Base-by-base conservation (phyloP, 1,140 invertebrate genomes). In the Batillaria attramentaria region DNA sequence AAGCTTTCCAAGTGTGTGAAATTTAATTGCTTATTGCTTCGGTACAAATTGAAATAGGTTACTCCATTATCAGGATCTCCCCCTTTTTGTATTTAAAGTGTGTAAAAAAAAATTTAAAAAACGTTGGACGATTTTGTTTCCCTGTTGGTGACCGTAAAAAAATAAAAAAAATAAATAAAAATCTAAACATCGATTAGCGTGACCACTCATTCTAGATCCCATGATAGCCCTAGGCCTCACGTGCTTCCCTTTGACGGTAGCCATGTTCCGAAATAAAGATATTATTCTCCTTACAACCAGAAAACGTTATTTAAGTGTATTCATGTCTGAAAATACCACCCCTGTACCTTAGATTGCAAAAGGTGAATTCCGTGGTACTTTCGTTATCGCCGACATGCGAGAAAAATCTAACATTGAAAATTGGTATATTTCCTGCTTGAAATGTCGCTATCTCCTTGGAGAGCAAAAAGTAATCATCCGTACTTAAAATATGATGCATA, bases 331-430 rank as follows among this genome's bases (percentile, higher is more conserved):
- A n/a, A 20, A n/a, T 20, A 28, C 31, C 57, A 6, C 57, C 57
- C 24, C 24, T 60, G 5, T 60, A 4, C 50, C 50, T 42, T 39
- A 73, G 18, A 54, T 42, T 33, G 42, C 31, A 72, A 77, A 66
- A 70, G 39, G 66, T 39, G 65, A 72, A 73, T 50, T 80, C 37
- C 3, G 73, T 70, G 78, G 74, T 70, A 81, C 73, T 74, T 75
- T 81, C 72, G 54, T 77, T 81, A 60, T 60, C 57, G 31, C 57
- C 5, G 57, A 60, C 57, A 24, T n/a, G 57, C 57, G 8, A 60
- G 57, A 60, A 60, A 6, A 60, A 60, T 60, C 57, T 60, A n/a
- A 60, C n/a, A 10, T 5, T 5, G 8, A n/a, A 28, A 60, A 60
- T 10, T 4, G 24, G 57, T 60, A 20, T 60, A 28, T 60, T 60